phyloP scores from a whole-genome alignment of 92 coral and sea anemone species.

The Scolanthus callimorphus region DNA sequence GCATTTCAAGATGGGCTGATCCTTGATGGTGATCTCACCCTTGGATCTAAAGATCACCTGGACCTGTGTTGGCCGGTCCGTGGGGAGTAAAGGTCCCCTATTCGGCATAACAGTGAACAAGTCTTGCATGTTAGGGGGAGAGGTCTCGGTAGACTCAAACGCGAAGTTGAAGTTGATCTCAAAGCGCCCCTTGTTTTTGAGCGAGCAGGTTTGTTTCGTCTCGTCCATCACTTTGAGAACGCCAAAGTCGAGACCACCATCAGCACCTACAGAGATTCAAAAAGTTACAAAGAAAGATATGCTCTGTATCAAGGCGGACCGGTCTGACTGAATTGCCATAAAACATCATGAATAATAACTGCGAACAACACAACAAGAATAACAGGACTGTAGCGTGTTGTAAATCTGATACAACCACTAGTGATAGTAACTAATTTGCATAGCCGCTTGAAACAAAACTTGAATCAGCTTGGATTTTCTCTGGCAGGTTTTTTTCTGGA shows the following conservation, averaged over 20 bases:
- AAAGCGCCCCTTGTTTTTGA: slow-evolving; percentile 95
- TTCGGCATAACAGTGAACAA: slow-evolving; percentile 88
- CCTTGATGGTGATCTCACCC: slow-evolving; percentile 85
- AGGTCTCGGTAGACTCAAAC: slow-evolving; percentile 67
- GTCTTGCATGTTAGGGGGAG: slow-evolving; percentile 64
- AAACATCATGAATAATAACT: too few species aligned
- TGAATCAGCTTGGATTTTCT: too few species aligned
- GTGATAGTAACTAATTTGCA: too few species aligned
- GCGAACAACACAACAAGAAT: too few species aligned
- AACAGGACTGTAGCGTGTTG: too few species aligned
- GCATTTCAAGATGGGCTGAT: slow-evolving; percentile 85
- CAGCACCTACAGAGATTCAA: too few species aligned
- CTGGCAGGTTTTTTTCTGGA: too few species aligned
- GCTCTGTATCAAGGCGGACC: too few species aligned
- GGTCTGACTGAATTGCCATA: too few species aligned
- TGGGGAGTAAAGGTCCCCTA: slow-evolving; percentile 85
- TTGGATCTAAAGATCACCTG: slow-evolving; percentile 92
- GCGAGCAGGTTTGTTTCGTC: slow-evolving; percentile 88
- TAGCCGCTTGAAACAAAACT: too few species aligned
- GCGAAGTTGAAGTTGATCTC: slow-evolving; percentile 94
- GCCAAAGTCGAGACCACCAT: slow-evolving; percentile 98
- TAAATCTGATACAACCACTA: too few species aligned
- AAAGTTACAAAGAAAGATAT: too few species aligned
- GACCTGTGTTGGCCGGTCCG: slow-evolving; percentile 97
- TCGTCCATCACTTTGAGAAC: slow-evolving; percentile 95